Base-by-base conservation (phyloP, 2,888 invertebrate genomes). In the Plagiodera versicolora region DNA sequence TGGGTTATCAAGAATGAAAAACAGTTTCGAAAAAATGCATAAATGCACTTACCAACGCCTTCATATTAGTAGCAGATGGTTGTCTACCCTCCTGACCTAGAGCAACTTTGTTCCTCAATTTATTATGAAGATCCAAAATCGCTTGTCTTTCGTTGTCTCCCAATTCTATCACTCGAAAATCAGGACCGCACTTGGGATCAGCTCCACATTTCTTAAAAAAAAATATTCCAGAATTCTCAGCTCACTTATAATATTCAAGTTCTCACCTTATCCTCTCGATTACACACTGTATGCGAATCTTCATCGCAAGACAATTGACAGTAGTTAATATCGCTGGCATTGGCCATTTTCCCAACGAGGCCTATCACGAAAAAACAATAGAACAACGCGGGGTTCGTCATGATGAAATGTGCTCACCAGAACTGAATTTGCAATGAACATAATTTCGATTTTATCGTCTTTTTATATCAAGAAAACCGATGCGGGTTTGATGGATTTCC, bases 1-100 rank as follows among this genome's bases (percentile, higher is more conserved):
- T 24, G 24, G 24, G 24, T 24, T 24, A n/a, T n/a, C n/a, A n/a
- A n/a, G n/a, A n/a, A n/a, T n/a, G n/a, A n/a, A n/a, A n/a, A n/a
- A n/a, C n/a, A n/a, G n/a, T 24, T 6, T 24, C 24, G 24, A 24
- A 24, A 24, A 24, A 24, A 24, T 24, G 6, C 6, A 6, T 5
- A 6, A 3, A 24, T 24, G 24, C 6, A 39, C 70, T 71, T 72
- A 79, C 80, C 74, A 80, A 66, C 18, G 70, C 67, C 44, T 70
- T 72, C 77, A 80, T 80, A 64, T 79, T 78, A 17, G 72, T 66
- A 9, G 80, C 79, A 8, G 72, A 49, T 16, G 79, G 79, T 67
- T 79, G 78, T 4, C 66, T 71, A 9, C 59, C 70, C 64, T 79
- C 79, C 44, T 73, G 71, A 1, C 80, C 80, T 9, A 72, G 65